phyloP scores from a whole-genome alignment of 2,888 invertebrate species.

The Leucoma salicis region DNA sequence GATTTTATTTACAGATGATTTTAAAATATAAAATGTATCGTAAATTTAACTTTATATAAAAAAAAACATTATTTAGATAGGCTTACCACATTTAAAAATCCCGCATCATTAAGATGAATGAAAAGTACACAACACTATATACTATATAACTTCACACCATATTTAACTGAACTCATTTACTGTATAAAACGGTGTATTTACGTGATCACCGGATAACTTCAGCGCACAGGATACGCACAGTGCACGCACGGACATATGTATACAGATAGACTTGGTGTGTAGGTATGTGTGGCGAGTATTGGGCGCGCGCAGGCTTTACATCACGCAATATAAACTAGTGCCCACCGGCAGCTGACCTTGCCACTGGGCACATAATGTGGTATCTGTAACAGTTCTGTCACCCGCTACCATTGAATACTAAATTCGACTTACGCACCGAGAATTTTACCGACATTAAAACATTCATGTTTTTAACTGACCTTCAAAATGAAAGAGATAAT shows the following conservation, averaged over 20 bases:
- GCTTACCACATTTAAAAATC: constrained; percentile 24
- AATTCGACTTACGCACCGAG: constrained; percentile 30
- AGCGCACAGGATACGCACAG: constrained; percentile 24
- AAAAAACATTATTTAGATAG: too few species aligned
- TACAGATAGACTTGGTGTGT: constrained; percentile 4
- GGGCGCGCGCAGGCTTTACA: constrained; percentile 42
- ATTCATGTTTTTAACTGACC: too few species aligned
- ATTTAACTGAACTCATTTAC: constrained; percentile 16
- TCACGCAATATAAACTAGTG: constrained; percentile 51
- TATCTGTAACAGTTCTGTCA: constrained; percentile 19
- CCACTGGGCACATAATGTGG: constrained; percentile 37
- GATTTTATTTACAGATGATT: too few species aligned
- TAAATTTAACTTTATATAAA: too few species aligned
- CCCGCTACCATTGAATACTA: constrained; percentile 22
- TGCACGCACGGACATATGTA: constrained; percentile 35
- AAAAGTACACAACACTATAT: constrained; percentile 19
- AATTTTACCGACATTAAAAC: too few species aligned
- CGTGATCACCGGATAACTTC: constrained; percentile 16
- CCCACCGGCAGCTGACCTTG: constrained; percentile 46
- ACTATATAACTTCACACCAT: constrained; percentile 13
- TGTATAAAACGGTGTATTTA: constrained; percentile 13
- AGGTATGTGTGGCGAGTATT: too few species aligned
- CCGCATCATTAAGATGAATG: constrained; percentile 14
- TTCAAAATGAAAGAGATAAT: too few species aligned
- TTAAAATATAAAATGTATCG: too few species aligned